These are phyloP conservation scores for Dicrurus megarhynchus DNA, from an alignment of 2,113 vertebrate genomes.

Conservation along the genomic window DNA sequence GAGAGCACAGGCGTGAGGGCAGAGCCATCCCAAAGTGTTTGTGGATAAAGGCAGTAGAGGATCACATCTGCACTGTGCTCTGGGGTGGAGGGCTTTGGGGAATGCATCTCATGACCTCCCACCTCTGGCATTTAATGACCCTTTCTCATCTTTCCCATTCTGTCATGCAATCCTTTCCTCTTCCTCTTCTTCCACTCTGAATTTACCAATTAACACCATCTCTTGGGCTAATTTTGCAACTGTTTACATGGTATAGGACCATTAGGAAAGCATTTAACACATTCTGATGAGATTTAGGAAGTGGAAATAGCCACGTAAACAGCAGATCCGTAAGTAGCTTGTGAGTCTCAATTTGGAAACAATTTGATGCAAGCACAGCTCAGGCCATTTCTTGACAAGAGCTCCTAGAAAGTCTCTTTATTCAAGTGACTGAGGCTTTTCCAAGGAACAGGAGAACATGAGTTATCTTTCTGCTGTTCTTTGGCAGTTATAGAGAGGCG, in stretches of 20 bases:
- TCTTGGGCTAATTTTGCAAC: not conserved
- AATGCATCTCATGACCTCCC: not conserved
- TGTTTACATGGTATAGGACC: not conserved
- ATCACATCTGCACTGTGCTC: not conserved
- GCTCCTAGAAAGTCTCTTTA: not conserved
- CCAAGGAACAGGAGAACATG: not conserved
- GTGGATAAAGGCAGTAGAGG: not conserved
- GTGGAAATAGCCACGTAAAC: not conserved
- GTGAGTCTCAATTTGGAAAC: not conserved
- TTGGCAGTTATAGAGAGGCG: not conserved
- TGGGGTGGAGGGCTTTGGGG: not conserved
- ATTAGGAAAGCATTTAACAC: not conserved
- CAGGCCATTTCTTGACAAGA: not conserved
- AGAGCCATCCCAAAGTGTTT: not conserved
- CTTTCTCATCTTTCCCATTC: not conserved
- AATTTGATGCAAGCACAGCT: not conserved
- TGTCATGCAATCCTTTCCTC: not conserved
- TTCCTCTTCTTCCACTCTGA: not conserved
- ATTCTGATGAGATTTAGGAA: not conserved
- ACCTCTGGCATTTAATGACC: not conserved
- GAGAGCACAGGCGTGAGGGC: accelerated
- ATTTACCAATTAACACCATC: not conserved
- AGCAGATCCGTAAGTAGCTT: not conserved
- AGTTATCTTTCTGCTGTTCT: not conserved
- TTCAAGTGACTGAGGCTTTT: not conserved